Conservation (phyloP, 2,113 vertebrate genomes). For the Colossoma macropomum region DNA sequence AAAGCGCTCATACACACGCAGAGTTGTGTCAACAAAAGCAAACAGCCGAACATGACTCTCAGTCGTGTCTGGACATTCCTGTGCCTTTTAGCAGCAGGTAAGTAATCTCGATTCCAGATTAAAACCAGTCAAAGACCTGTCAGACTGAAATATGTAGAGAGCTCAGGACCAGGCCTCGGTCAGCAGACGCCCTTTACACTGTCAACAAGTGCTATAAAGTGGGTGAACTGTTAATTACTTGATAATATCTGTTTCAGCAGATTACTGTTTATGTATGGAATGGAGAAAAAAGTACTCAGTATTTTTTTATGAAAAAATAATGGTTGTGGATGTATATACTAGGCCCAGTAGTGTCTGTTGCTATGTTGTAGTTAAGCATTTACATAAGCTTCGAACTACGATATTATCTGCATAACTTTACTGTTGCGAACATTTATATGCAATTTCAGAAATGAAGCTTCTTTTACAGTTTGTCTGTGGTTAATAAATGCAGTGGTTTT, state of each 20-base stretch:
- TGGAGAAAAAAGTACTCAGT: too few species aligned
- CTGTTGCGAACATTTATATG: too few species aligned
- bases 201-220: not conserved
- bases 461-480: not conserved
- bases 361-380: not conserved
- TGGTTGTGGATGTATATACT: not conserved
- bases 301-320: too few species aligned
- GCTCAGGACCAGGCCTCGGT: not conserved
- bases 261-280: too few species aligned
- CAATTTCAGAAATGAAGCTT: not conserved
- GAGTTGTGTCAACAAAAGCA: not conserved
- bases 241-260: not conserved
- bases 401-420: too few species aligned
- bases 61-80: constrained; percentile 54
- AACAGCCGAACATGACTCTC: constrained; percentile 58
- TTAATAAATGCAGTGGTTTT: not conserved
- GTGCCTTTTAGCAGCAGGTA: constrained; percentile 64
- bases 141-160: not conserved
- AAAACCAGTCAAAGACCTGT: not conserved
- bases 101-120: constrained; percentile 8
- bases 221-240: not conserved
- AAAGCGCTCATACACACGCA: constrained; percentile 13
- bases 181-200: not conserved
- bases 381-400: too few species aligned
- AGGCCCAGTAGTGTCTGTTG: not conserved